phyloP scores from a whole-genome alignment of 2,797 vertebrate species.

The Pantherophis vulpinus region DNA sequence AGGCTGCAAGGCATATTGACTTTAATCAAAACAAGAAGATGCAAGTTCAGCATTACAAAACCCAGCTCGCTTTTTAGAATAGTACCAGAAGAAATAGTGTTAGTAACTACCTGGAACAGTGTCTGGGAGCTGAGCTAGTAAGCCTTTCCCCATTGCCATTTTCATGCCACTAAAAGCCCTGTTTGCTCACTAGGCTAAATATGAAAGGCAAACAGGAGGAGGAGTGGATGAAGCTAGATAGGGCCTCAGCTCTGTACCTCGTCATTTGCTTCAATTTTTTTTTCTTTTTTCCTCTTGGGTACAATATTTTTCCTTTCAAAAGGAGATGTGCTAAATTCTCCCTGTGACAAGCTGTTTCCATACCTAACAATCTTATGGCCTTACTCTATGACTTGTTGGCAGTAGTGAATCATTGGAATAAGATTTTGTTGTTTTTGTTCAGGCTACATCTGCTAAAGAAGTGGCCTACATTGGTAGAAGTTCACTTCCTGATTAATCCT shows the following conservation, averaged over 20 bases:
- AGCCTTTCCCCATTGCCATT: not conserved
- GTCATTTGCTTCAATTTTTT: not conserved
- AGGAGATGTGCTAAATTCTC: not conserved
- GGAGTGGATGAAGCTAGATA: not conserved
- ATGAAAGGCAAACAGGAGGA: not conserved
- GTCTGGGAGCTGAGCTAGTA: not conserved
- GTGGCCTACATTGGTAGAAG: not conserved
- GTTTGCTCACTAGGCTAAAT: not conserved
- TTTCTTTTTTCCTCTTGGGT: not conserved
- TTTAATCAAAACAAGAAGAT: not conserved
- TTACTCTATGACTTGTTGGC: not conserved
- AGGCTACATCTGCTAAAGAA: not conserved
- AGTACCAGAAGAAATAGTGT: not conserved
- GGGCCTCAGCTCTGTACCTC: not conserved
- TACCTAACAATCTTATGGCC: not conserved
- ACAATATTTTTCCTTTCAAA: not conserved
- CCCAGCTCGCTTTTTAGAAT: not conserved
- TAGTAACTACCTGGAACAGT: not conserved
- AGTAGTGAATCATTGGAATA: constrained; percentile 1
- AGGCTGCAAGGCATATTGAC: not conserved
- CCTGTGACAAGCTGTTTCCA: constrained; percentile 4
- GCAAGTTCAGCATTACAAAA: not conserved
- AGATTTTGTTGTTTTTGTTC: not conserved
- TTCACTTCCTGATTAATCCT: not conserved
- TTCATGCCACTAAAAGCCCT: not conserved